phyloP scores from a whole-genome alignment of 1,140 invertebrate species.

The Sitodiplosis mosellana region DNA sequence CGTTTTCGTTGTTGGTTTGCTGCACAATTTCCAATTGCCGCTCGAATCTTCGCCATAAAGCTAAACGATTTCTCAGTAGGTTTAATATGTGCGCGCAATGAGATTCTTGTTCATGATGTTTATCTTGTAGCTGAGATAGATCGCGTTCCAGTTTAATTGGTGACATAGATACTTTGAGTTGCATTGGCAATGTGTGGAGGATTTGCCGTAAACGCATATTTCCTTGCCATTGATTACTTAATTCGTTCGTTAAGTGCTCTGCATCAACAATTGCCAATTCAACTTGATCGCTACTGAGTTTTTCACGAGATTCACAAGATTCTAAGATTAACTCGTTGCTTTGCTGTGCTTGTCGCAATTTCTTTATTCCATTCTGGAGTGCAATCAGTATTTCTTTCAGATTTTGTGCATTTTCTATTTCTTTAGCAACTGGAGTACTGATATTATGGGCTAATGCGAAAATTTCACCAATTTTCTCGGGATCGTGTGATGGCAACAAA shows the following conservation, averaged over 20 bases:
- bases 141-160: conserved; percentile 52
- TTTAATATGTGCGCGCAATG: conserved; percentile 42
- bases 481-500: conserved; percentile 46
- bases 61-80: conserved; percentile 40
- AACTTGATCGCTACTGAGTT: conserved; percentile 47
- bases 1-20: conserved; percentile 57
- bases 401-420: conserved; percentile 47
- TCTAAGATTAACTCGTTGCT: conserved; percentile 41
- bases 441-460: conserved; percentile 45
- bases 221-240: conserved; percentile 51
- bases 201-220: conserved; percentile 51
- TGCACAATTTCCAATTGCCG: conserved; percentile 55
- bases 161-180: conserved; percentile 49
- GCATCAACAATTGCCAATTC: conserved; percentile 42
- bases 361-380: conserved; percentile 43
- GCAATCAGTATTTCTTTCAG: conserved; percentile 48
- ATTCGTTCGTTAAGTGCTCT: conserved; percentile 37
- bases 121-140: conserved; percentile 52
- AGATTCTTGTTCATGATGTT: conserved; percentile 45
- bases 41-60: conserved; percentile 55
- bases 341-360: conserved; percentile 43
- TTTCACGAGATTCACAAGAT: conserved; percentile 47
- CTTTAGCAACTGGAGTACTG: conserved; percentile 48
- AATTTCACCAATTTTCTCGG: conserved; percentile 51
- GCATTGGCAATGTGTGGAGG: conserved; percentile 51